Evolutionary conservation across 2,113 vertebrate species (phyloP).

Genomic region (Salvelinus sp.): DNA sequence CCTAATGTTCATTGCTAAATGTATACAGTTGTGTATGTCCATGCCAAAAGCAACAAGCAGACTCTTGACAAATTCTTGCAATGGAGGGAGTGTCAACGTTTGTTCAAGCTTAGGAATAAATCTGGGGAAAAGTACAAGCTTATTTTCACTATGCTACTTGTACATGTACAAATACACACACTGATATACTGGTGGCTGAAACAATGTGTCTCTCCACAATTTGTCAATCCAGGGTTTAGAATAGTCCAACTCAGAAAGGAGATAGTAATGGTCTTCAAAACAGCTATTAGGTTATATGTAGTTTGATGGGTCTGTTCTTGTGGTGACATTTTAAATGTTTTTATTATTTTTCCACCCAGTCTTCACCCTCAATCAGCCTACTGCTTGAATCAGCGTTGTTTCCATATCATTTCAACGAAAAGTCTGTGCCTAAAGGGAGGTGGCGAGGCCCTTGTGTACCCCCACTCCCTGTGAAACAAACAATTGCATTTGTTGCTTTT

Average conservation of each 20-base stretch:
- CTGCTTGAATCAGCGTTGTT: conserved; percentile 9
- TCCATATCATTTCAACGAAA: no score
- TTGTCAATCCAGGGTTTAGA: conserved; percentile 21
- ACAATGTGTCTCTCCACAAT: conserved; percentile 25
- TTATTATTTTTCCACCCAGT: conserved; percentile 20
- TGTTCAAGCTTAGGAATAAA: conserved; percentile 52
- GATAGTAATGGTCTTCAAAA: conserved; percentile 12
- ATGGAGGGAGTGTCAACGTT: conserved; percentile 60
- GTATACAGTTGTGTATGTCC: conserved; percentile 62
- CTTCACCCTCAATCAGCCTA: conserved; percentile 32
- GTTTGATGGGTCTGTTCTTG: conserved; percentile 23
- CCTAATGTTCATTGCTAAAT: conserved; percentile 48
- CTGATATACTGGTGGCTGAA: conserved; percentile 33
- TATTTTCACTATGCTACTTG: conserved; percentile 50
- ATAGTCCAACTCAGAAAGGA: conserved; percentile 17
- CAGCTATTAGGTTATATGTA: neutral
- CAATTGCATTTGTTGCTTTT: conserved; percentile 53
- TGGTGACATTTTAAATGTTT: conserved; percentile 33
- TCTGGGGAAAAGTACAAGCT: conserved; percentile 55
- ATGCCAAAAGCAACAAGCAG: conserved; percentile 67
- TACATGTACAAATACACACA: conserved; percentile 52
- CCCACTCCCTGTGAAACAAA: conserved; percentile 41
- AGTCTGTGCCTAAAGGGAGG: conserved; percentile 37
- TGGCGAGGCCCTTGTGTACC: conserved; percentile 33
- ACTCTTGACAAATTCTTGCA: conserved; percentile 55